Evolutionary conservation across 2,113 vertebrate species (phyloP), one percentile per base, ranked within the genome.

Genomic region (Arvicanthis niloticus): DNA sequence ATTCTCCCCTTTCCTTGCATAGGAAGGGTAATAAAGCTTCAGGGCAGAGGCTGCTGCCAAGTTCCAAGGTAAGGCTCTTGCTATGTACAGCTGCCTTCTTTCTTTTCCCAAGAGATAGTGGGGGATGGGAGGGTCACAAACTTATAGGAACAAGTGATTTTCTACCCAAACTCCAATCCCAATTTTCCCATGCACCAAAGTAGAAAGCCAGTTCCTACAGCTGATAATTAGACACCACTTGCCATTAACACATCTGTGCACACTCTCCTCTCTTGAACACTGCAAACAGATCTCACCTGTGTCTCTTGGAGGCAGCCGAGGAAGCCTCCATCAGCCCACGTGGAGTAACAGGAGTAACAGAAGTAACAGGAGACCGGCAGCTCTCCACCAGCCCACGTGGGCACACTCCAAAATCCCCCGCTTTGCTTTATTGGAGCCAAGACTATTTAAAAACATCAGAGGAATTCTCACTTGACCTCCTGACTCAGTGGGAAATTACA

Each of bases 381-480:
- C 15, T 73, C 68, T 45, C 89, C 19, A 60, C 94, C 62, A 97
- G 95, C 85, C 73, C 73, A 60, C 22, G 37, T 4, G 16, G 91
- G 60, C 85, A 60, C 62, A 82, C 82, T 58, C 70, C 67, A 13
- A 60, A 75, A 76, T 75, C 92, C 81, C 81, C 91, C 75, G 37
- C 9, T 0, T 17, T 68, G 17, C n/a, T 73, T 58, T 58, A 67
- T 58, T 5, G 11, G 67, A 93, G 92, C 94, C 91, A 82, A 92
- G 72, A 65, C 96, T 98, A 97, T 97, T 97, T 96, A 96, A 96
- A 97, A 92, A 96, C 91, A 92, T 58, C 17, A 48, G 91, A 89
- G 95, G 93, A 89, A 96, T 93, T 96, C 92, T 94, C 81, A 60
- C 84, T 88, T 45, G 90, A 96, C 91, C 91, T 96, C 68, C 70